Conservation (phyloP, 2,888 invertebrate species). For the Buathra laborator region DNA sequence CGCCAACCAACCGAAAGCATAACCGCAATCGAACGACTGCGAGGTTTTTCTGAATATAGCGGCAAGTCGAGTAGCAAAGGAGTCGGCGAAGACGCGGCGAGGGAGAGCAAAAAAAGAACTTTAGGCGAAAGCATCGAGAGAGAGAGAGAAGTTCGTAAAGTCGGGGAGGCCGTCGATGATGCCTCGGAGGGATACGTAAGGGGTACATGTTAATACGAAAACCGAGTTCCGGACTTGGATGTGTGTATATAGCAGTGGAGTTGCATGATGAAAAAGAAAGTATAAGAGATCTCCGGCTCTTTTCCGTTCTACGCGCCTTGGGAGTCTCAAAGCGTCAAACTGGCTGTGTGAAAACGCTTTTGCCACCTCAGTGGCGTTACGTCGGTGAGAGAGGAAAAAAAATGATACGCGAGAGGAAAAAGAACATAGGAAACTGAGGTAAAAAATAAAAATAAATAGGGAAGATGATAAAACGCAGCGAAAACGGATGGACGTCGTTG, state of each 20-base stretch:
- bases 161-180: slow-evolving; percentile 29
- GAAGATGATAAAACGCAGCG: neutral
- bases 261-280: slow-evolving; percentile 16
- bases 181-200: slow-evolving; percentile 29
- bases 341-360: slow-evolving; percentile 15
- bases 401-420: slow-evolving; percentile 26
- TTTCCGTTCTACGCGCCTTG: neutral
- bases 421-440: neutral
- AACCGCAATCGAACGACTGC: slow-evolving; percentile 27
- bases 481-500: no score
- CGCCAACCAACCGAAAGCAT: slow-evolving; percentile 24
- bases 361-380: slow-evolving; percentile 25
- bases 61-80: neutral
- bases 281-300: slow-evolving; percentile 9
- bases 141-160: neutral
- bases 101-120: neutral
- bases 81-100: neutral
- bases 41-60: slow-evolving; percentile 1
- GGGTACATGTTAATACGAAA: neutral
- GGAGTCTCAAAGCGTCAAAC: slow-evolving; percentile 40
- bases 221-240: neutral
- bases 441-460: neutral
- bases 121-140: neutral
- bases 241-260: neutral
- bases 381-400: neutral